Percentiles rank a stretch among this genome's conserved stretches.
These are phyloP conservation scores for Turdus rufiventris DNA, from an alignment of 2,113 vertebrate species.

Conservation along the genomic window DNA sequence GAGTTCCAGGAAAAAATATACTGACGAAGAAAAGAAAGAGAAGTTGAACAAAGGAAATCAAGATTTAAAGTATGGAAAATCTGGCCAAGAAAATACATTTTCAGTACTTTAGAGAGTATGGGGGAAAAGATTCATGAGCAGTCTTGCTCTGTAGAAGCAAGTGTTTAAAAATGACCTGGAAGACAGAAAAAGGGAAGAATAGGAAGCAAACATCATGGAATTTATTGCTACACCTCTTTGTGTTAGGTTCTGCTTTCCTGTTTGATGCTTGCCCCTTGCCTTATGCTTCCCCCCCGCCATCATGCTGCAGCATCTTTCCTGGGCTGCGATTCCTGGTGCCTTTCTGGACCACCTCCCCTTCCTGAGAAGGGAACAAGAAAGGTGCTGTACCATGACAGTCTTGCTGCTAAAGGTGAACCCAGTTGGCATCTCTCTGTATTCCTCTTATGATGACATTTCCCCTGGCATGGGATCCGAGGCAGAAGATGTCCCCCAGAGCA, in stretches of 20 bases:
- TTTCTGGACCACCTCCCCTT: background rate
- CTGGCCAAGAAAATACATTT: background rate
- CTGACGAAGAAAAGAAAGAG: background rate
- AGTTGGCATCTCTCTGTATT: background rate
- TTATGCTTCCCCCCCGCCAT: accelerated
- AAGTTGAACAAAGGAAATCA: background rate
- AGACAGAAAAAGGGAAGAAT: background rate
- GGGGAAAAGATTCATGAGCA: background rate
- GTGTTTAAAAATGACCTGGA: background rate
- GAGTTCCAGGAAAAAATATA: background rate
- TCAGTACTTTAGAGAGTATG: background rate
- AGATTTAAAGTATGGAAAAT: background rate
- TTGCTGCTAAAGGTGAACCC: background rate
- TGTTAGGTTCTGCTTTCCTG: background rate
- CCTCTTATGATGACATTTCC: background rate
- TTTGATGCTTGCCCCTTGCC: background rate
- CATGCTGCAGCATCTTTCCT: background rate
- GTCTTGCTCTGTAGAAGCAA: background rate
- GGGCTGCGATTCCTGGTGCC: background rate
- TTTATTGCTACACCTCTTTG: background rate
- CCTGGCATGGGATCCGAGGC: background rate
- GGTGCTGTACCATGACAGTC: accelerated
- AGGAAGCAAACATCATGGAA: background rate
- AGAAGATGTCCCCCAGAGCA: background rate
- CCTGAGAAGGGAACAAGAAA: background rate